Conservation (phyloP, 2,888 invertebrate species). For the Andrena hattorfiana region DNA sequence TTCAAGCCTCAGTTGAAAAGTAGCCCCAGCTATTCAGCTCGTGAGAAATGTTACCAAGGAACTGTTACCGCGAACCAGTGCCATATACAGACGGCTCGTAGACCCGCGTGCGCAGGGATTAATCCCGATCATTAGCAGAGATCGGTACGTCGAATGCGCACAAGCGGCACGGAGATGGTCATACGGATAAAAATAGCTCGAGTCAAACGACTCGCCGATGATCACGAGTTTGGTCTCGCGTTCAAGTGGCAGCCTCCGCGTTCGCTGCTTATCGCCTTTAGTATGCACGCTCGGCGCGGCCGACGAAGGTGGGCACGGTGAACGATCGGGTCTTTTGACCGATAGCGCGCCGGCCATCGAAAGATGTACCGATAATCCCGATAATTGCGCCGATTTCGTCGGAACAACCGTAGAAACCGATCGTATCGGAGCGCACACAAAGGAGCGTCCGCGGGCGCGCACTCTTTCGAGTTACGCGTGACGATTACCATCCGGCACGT, state of each 20-base stretch:
- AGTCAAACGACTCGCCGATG: slow-evolving; percentile 22
- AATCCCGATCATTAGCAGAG: slow-evolving; percentile 4
- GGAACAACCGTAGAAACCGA: slow-evolving; percentile 15
- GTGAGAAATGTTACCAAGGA: background rate
- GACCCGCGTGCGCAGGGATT: background rate
- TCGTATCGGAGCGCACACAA: slow-evolving; percentile 43
- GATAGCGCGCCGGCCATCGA: slow-evolving; percentile 42
- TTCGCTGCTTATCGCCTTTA: slow-evolving; percentile 27
- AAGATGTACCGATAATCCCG: slow-evolving; percentile 24
- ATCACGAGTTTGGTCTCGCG: slow-evolving; percentile 20
- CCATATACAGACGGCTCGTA: background rate
- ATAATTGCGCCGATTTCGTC: slow-evolving; percentile 49
- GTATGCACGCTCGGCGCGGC: slow-evolving; percentile 12
- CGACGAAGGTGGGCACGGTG: background rate
- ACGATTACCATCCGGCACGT: slow-evolving; percentile 29
- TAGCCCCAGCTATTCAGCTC: background rate
- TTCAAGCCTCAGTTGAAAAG: background rate
- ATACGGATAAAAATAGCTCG: slow-evolving; percentile 39
- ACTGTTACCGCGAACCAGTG: background rate
- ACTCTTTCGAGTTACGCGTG: slow-evolving; percentile 16
- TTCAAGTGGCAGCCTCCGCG: slow-evolving; percentile 35
- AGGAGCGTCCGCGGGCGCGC: slow-evolving; percentile 36
- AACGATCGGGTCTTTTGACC: slow-evolving; percentile 28
- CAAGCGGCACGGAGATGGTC: slow-evolving; percentile 20
- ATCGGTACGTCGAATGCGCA: slow-evolving; percentile 1